Evolutionary conservation across 30 jellyfish, hydroid and myxozoan genomes (phyloP).

Genomic region (Chironex yamaguchii): DNA sequence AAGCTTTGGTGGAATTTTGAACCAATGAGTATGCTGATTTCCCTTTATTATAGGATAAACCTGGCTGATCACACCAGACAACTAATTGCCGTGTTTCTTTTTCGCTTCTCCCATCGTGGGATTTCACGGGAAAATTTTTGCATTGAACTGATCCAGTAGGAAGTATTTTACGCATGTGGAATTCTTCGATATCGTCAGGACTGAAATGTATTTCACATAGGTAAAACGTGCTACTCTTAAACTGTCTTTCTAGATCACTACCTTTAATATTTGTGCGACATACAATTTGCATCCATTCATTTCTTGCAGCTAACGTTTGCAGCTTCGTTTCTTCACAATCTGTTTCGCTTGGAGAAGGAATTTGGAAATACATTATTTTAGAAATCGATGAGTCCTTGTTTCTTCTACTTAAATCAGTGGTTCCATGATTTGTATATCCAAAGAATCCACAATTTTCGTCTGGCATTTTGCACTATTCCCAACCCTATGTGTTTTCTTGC

Average conservation of each 20-base stretch:
- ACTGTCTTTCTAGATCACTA: constrained; percentile 36
- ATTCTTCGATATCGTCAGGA: constrained; percentile 50
- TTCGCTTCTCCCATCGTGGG: constrained; percentile 11
- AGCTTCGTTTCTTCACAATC: too few species aligned
- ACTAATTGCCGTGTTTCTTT: constrained; percentile 12
- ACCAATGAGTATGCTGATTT: constrained; percentile 18
- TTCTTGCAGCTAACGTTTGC: constrained; percentile 13
- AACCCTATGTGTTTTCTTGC: not conserved
- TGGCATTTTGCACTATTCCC: constrained; percentile 1
- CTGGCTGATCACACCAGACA: constrained; percentile 22
- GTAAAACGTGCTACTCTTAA: constrained; percentile 17
- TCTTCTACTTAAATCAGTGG: constrained; percentile 21
- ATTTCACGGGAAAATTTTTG: constrained; percentile 32
- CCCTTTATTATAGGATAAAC: not conserved
- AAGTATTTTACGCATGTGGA: constrained; percentile 47
- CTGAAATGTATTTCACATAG: constrained; percentile 47
- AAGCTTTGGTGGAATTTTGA: constrained; percentile 17
- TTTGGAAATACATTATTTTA: constrained; percentile 10
- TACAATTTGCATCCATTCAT: constrained; percentile 26
- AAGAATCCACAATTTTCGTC: not conserved
- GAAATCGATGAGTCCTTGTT: constrained; percentile 27
- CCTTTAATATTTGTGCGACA: constrained; percentile 23
- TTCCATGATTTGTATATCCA: not conserved
- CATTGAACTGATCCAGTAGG: constrained; percentile 49
- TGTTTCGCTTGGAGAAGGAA: constrained; percentile 2